These are phyloP conservation scores for Porphyrio hochstetteri DNA, from an alignment of 2,113 vertebrate species.

Conservation along the genomic window DNA sequence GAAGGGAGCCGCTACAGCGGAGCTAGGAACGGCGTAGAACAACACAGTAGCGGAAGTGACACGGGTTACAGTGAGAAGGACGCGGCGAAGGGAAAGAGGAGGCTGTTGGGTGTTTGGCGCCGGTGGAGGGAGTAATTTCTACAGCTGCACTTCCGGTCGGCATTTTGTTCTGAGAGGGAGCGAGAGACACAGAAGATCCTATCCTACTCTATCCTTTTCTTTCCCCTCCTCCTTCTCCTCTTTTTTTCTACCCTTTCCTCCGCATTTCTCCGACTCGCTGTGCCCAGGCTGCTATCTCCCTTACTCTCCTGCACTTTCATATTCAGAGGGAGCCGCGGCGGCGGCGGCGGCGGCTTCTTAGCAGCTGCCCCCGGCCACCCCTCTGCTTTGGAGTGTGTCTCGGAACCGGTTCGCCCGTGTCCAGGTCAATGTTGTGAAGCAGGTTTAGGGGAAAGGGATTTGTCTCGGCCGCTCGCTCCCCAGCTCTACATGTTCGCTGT, in stretches of 20 bases:
- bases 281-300: neutral
- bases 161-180: constrained; percentile 97
- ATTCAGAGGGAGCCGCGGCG: neutral
- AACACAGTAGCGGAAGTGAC: neutral
- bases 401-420: constrained; percentile 32
- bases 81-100: constrained; percentile 64
- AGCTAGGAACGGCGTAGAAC: neutral
- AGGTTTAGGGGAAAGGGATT: constrained; percentile 71
- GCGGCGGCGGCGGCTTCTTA: neutral
- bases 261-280: constrained; percentile 62
- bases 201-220: neutral
- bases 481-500: constrained; percentile 86
- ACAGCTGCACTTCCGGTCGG: constrained; percentile 96
- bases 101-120: constrained; percentile 83
- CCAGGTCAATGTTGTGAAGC: constrained; percentile 70
- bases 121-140: constrained; percentile 94
- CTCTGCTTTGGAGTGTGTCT: neutral
- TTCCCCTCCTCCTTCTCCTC: neutral
- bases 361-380: neutral
- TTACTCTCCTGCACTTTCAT: neutral
- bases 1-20: neutral
- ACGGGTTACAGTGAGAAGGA: neutral
- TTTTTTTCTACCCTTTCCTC: neutral
- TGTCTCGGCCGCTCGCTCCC: constrained; percentile 75
- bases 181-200: constrained; percentile 50